Evolutionary conservation across 2,113 vertebrate species (phyloP), one percentile per base, ranked within the genome.

Genomic region (Cynoglossus semilaevis): DNA sequence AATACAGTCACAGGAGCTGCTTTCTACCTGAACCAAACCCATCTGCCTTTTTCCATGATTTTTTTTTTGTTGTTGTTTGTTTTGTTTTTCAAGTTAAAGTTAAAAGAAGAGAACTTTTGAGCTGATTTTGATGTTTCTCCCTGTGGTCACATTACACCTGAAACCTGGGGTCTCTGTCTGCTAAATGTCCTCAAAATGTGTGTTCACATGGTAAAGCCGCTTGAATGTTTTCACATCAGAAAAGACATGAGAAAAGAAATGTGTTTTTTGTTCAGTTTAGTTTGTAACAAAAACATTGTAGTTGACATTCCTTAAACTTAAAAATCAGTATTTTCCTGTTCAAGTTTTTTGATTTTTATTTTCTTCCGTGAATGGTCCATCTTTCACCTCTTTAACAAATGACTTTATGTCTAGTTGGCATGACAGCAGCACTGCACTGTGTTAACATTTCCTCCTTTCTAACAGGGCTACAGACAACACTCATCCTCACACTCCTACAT

Each of bases 1-100:
- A 89, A 90, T 88, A 89, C 77, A 87, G 77, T 70, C 76, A 76
- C 73, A 62, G 85, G 85, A 87, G 78, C 67, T 68, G 63, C 67
- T 76, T 73, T 72, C 65, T 80, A 70, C 67, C 71, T 63, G 55
- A 74, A 72, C 82, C 55, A 80, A 82, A 76, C 70, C 79, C 76
- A 80, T 87, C 83, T 82, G 68, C 74, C 63, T 78, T 70, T 13
- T 17, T 6, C 22, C 22, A 29, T 29, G 22, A 11, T 12, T 2
- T 4, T n/a, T 15, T 18, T 11, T 15, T 17, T 17, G 4, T 13
- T 9, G 1, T 34, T 22, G 19, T 22, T 48, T 8, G 22, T 51
- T 51, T 16, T 77, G 74, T 48, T 54, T 55, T 63, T 70, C 45
- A 43, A 52, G n/a, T 16, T 58, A 68, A 72, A 76, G 69, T 75